A percentile compares a stretch with the other conserved stretches of the same genome.
Evolutionary conservation across 2,113 vertebrate genomes (phyloP).

Genomic region (Ia io): DNA sequence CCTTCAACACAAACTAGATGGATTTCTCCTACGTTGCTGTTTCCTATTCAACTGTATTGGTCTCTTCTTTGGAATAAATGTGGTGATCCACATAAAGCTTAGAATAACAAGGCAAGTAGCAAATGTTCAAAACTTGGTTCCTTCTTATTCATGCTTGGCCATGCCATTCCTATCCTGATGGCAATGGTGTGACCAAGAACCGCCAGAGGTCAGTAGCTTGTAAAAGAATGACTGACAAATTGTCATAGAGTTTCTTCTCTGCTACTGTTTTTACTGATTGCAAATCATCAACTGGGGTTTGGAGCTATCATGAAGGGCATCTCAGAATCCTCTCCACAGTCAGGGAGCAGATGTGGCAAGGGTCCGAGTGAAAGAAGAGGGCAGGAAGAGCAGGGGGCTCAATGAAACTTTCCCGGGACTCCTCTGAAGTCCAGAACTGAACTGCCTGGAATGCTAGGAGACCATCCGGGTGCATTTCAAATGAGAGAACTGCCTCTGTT

Average conservation of each 20-base stretch:
- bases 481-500: background rate
- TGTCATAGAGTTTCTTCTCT: background rate
- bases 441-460: background rate
- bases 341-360: background rate
- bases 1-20: background rate
- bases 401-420: background rate
- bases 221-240: background rate
- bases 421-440: background rate
- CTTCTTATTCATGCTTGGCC: background rate
- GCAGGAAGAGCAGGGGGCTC: background rate
- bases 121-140: background rate
- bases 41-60: background rate
- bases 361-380: background rate
- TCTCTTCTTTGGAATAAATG: background rate
- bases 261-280: background rate
- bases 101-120: background rate
- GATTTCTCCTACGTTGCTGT: background rate
- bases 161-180: background rate
- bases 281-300: background rate
- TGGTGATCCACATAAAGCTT: background rate
- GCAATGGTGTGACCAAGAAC: background rate
- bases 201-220: background rate
- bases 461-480: background rate
- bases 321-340: background rate
- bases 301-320: background rate